Evolutionary conservation across 2,888 invertebrate genomes (phyloP).

Genomic region (Cephus sareptanus): DNA sequence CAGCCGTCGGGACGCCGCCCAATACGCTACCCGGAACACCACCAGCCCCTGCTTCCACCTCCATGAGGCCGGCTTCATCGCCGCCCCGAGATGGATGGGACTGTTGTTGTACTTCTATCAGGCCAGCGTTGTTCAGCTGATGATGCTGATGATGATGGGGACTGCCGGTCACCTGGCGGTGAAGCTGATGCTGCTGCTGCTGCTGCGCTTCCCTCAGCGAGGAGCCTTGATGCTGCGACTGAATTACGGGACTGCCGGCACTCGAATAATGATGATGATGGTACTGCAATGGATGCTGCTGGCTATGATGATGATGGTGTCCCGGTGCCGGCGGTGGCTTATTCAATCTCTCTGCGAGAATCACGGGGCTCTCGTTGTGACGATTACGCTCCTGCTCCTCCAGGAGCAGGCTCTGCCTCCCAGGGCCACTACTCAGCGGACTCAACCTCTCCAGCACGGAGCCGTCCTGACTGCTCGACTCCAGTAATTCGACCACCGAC

Average conservation of each 20-base stretch:
- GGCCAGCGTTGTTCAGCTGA: conserved; percentile 34
- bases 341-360: conserved; percentile 60
- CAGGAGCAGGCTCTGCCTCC: conserved; percentile 60
- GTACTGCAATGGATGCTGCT: conserved; percentile 24
- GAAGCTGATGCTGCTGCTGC: conserved; percentile 31
- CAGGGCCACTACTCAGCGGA: conserved; percentile 61
- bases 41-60: conserved; percentile 59
- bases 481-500: conserved; percentile 52
- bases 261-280: conserved; percentile 29
- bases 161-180: conserved; percentile 34
- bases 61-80: conserved; percentile 59
- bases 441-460: conserved; percentile 66
- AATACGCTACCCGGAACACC: conserved; percentile 38
- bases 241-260: conserved; percentile 24
- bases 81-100: conserved; percentile 45
- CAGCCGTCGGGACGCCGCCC: conserved; percentile 61
- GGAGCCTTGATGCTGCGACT: conserved; percentile 23
- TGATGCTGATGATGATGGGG: conserved; percentile 34
- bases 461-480: conserved; percentile 57
- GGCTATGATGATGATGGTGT: conserved; percentile 25
- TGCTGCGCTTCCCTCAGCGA: neutral
- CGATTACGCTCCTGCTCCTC: conserved; percentile 62
- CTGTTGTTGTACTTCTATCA: conserved; percentile 45
- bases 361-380: conserved; percentile 64
- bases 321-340: conserved; percentile 49